A percentile compares a stretch with the other conserved stretches of the same genome.
Conservation (phyloP, 2,888 invertebrate species). For the Pogonocherus hispidulus region DNA sequence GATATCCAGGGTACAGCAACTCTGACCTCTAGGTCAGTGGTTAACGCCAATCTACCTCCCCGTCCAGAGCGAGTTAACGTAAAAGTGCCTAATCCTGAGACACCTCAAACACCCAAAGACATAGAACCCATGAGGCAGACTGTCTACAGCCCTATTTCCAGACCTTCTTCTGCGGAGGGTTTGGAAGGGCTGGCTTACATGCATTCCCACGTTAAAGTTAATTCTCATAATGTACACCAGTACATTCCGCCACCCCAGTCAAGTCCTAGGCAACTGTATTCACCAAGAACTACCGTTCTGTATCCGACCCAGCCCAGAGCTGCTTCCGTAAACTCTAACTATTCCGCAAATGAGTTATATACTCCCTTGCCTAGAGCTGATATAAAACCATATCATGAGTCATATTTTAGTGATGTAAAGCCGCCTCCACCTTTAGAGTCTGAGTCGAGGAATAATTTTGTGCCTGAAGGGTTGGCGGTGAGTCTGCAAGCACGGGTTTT, state of each 20-base stretch:
- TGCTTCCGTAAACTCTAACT: conserved; percentile 51
- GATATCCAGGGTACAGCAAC: conserved; percentile 73
- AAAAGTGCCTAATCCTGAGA: conserved; percentile 62
- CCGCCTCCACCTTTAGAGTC: conserved; percentile 64
- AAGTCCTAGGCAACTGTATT: conserved; percentile 62
- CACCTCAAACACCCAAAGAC: conserved; percentile 39
- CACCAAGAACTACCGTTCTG: conserved; percentile 62
- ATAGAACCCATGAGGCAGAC: conserved; percentile 65
- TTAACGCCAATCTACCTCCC: conserved; percentile 73
- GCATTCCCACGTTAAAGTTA: conserved; percentile 62
- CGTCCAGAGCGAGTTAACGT: conserved; percentile 74
- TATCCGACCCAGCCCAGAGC: conserved; percentile 52
- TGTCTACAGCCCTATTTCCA: conserved; percentile 72
- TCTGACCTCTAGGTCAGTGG: conserved; percentile 68
- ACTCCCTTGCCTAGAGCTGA: conserved; percentile 78
- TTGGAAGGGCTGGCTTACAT: conserved; percentile 65
- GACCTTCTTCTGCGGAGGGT: conserved; percentile 71
- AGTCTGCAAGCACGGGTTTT: conserved; percentile 86
- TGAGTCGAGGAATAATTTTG: conserved; percentile 63
- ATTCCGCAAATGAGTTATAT: conserved; percentile 66
- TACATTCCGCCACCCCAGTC: conserved; percentile 58
- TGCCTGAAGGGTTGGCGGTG: conserved; percentile 82
- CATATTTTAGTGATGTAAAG: conserved; percentile 77
- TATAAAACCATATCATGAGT: conserved; percentile 80
- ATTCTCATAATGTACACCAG: conserved; percentile 47